Conservation (phyloP, 2,113 vertebrate species). For the Ivindomyrus marchei region DNA sequence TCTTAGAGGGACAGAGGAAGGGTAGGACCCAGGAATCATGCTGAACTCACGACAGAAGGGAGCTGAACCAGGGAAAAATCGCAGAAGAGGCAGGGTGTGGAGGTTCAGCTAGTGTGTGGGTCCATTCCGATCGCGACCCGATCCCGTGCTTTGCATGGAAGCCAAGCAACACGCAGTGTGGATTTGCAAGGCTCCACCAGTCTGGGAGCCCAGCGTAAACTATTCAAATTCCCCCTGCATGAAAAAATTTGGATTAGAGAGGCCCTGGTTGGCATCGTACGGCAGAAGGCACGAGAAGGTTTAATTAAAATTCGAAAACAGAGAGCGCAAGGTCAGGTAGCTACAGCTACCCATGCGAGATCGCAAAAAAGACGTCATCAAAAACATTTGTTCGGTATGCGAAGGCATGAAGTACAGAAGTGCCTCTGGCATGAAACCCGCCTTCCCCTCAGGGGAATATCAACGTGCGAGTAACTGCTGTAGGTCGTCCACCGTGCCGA, state of each 20-base stretch:
- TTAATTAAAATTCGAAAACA: neutral
- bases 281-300: neutral
- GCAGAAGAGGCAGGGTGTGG: neutral
- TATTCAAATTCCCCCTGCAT: neutral
- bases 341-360: neutral
- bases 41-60: neutral
- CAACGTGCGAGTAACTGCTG: neutral
- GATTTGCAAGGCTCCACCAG: neutral
- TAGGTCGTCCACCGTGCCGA: neutral
- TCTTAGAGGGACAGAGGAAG: neutral
- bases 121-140: constrained; percentile 17
- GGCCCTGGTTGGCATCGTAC: neutral
- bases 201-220: neutral
- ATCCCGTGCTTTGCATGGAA: constrained; percentile 13
- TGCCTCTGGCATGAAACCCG: neutral
- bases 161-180: neutral
- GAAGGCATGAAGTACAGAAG: neutral
- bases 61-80: neutral
- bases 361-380: neutral
- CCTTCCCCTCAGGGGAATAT: neutral
- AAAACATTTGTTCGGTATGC: neutral
- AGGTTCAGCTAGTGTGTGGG: neutral
- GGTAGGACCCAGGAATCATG: neutral
- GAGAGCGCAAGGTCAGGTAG: neutral
- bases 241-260: neutral